Evolutionary conservation across 2,888 invertebrate species (phyloP).

Genomic region (Mechanitis mazaeus): DNA sequence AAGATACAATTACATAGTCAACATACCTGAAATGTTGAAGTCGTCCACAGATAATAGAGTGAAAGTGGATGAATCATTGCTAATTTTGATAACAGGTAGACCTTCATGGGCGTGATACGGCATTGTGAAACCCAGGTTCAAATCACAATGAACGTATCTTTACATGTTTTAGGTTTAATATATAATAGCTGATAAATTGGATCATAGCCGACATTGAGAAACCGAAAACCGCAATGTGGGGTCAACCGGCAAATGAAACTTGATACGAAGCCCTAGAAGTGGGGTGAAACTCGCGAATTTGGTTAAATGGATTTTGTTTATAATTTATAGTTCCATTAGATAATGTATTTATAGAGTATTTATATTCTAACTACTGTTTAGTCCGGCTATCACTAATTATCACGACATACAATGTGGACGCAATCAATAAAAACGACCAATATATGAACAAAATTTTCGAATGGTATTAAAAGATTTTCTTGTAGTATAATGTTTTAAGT

Average conservation of each 20-base stretch:
- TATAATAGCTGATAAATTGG: conserved; percentile 35
- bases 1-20: not conserved
- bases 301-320: not conserved
- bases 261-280: conserved; percentile 48
- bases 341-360: too few relatives aligned
- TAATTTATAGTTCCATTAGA: too few relatives aligned
- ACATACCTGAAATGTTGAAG: conserved; percentile 20
- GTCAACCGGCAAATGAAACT: conserved; percentile 47
- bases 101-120: conserved; percentile 17
- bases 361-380: too few relatives aligned
- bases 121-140: conserved; percentile 16
- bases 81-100: conserved; percentile 24
- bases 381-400: too few relatives aligned
- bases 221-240: conserved; percentile 48
- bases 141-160: conserved; percentile 15
- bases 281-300: conserved; percentile 43
- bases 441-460: too few relatives aligned
- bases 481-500: too few relatives aligned
- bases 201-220: conserved; percentile 38
- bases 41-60: conserved; percentile 21
- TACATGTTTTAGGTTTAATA: conserved; percentile 20
- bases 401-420: too few relatives aligned
- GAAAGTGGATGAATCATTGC: conserved; percentile 21
- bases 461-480: too few relatives aligned
- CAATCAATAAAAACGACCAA: too few relatives aligned